Evolutionary conservation across 2,888 invertebrate species (phyloP).

Genomic region (Tetanocera ferruginea): DNA sequence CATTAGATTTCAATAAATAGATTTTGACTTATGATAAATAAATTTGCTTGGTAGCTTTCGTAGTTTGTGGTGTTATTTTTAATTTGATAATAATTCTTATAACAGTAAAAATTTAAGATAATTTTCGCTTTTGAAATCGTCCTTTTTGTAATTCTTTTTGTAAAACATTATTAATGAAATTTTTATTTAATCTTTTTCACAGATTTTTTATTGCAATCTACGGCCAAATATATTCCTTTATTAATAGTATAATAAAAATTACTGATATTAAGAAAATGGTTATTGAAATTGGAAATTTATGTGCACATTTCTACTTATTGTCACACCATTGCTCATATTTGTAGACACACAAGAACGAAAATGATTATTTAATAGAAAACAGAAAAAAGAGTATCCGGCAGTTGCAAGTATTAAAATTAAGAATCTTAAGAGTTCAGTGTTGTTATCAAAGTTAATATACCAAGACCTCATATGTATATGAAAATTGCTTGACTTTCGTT

Average conservation of each 20-base stretch:
- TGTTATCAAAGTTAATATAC: not conserved
- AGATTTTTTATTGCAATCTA: constrained; percentile 69
- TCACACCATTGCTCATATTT: constrained; percentile 9
- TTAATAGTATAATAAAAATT: constrained; percentile 54
- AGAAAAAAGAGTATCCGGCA: too few relatives aligned
- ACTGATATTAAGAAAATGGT: not conserved
- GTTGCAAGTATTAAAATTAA: too few relatives aligned
- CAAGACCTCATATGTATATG: not conserved
- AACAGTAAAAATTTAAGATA: too few relatives aligned
- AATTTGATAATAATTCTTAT: too few relatives aligned
- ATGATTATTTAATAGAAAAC: not conserved
- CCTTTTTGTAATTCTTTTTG: not conserved
- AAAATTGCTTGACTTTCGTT: not conserved
- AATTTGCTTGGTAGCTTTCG: too few relatives aligned
- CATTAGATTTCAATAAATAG: not conserved
- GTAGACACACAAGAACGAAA: not conserved
- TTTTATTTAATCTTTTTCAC: constrained; percentile 66
- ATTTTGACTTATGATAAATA: too few relatives aligned
- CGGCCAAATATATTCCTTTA: constrained; percentile 68
- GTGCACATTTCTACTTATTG: constrained; percentile 14
- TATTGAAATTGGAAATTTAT: constrained; percentile 9
- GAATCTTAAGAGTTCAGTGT: too few relatives aligned
- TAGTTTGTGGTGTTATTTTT: too few relatives aligned
- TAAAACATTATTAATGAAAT: constrained; percentile 44
- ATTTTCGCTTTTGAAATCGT: too few relatives aligned